Conservation (phyloP, 2,113 vertebrate genomes). For the Neogale vison region DNA sequence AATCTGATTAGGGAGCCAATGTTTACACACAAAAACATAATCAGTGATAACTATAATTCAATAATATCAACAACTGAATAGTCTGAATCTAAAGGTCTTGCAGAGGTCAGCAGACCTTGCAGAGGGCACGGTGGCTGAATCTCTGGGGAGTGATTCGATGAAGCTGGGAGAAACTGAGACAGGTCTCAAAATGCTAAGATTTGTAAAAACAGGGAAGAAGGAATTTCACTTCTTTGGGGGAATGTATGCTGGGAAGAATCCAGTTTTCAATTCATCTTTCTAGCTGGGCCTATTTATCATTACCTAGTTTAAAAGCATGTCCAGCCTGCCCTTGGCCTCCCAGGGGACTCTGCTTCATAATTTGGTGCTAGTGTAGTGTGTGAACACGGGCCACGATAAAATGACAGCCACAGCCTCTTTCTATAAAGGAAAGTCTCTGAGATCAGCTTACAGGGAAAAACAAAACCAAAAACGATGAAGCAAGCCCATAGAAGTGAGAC, state of each 20-base stretch:
- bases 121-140: not conserved
- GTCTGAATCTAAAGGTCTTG: not conserved
- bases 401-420: not conserved
- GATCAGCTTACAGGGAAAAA: not conserved
- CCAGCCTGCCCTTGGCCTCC: not conserved
- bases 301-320: not conserved
- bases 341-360: not conserved
- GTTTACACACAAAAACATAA: slow-evolving; percentile 50
- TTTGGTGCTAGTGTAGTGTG: not conserved
- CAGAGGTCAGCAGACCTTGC: not conserved
- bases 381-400: not conserved
- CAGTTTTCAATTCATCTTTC: slow-evolving; percentile 14
- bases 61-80: slow-evolving; percentile 19
- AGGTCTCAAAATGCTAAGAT: not conserved
- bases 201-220: not conserved
- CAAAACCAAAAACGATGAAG: slow-evolving; percentile 4
- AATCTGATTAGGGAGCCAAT: slow-evolving; percentile 55
- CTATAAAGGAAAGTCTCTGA: not conserved
- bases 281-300: not conserved
- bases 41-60: not conserved
- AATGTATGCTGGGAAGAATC: not conserved
- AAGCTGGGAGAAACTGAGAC: not conserved
- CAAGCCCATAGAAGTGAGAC: slow-evolving; percentile 41
- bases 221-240: not conserved
- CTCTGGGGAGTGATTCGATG: not conserved